Evolutionary conservation across 2,113 vertebrate species (phyloP).

Genomic region (Etheostoma spectabile): DNA sequence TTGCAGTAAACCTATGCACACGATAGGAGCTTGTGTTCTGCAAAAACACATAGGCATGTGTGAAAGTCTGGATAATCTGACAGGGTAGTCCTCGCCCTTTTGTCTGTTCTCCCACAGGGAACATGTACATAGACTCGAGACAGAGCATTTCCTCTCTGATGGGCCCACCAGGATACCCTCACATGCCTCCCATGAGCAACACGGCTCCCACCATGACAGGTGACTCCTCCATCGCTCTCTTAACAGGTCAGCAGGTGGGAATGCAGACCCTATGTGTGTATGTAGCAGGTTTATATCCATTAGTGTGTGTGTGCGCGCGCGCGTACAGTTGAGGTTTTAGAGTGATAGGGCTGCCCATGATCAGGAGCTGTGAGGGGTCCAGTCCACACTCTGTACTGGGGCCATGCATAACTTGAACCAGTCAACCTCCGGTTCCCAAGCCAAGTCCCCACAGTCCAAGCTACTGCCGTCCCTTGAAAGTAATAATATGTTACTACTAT

Average conservation of each 20-base stretch:
- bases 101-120: constrained; percentile 82
- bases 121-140: constrained; percentile 90
- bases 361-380: no score
- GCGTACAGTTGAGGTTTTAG: no score
- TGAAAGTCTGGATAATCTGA: constrained; percentile 53
- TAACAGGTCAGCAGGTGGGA: constrained; percentile 27
- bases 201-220: constrained; percentile 86
- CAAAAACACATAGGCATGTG: constrained; percentile 28
- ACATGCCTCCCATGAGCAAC: constrained; percentile 87
- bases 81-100: constrained; percentile 63
- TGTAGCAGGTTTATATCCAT: background rate
- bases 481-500: no score
- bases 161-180: constrained; percentile 88
- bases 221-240: constrained; percentile 61
- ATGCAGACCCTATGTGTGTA: background rate
- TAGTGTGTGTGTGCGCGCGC: background rate
- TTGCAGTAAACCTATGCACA: constrained; percentile 18
- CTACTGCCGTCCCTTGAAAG: no score
- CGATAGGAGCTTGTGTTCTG: constrained; percentile 35
- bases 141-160: constrained; percentile 90
- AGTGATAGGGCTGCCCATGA: no score
- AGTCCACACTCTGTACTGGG: no score
- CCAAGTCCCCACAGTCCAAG: no score
- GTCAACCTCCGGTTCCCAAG: no score
- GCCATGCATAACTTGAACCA: no score